Evolutionary conservation across 2,797 vertebrate genomes (phyloP).

Genomic region (Labroides dimidiatus): DNA sequence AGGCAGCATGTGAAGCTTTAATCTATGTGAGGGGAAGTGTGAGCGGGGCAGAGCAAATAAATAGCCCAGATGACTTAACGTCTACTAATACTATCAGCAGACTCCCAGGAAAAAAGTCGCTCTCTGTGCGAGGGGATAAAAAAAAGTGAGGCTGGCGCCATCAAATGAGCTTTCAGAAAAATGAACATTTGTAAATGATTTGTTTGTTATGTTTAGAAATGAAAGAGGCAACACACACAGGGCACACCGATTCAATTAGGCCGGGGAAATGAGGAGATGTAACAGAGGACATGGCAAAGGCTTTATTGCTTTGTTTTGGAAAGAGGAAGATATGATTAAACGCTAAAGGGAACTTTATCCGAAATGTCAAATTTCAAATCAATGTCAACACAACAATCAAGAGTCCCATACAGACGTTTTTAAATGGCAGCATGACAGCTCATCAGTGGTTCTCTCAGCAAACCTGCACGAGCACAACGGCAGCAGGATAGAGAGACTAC

Average conservation of each 20-base stretch:
- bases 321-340: conserved; percentile 44
- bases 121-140: conserved; percentile 44
- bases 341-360: conserved; percentile 26
- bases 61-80: conserved; percentile 63
- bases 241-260: conserved; percentile 48
- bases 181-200: conserved; percentile 55
- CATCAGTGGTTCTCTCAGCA: background rate
- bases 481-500: background rate
- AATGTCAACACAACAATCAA: conserved; percentile 10
- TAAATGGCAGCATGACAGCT: conserved; percentile 3
- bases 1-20: conserved; percentile 69
- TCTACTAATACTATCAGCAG: conserved; percentile 45
- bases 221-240: conserved; percentile 32
- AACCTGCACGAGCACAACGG: background rate
- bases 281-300: conserved; percentile 33
- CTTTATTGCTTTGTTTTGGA: conserved; percentile 48
- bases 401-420: background rate
- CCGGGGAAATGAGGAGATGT: conserved; percentile 44
- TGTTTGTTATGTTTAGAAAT: conserved; percentile 57
- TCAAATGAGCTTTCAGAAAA: conserved; percentile 57
- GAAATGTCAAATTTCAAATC: conserved; percentile 57
- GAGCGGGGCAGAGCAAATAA: conserved; percentile 53
- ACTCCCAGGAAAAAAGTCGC: conserved; percentile 28
- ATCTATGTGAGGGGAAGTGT: conserved; percentile 59
- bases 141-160: conserved; percentile 21